phyloP scores from a whole-genome alignment of 2,113 vertebrate genomes.

The Helogale parvula region DNA sequence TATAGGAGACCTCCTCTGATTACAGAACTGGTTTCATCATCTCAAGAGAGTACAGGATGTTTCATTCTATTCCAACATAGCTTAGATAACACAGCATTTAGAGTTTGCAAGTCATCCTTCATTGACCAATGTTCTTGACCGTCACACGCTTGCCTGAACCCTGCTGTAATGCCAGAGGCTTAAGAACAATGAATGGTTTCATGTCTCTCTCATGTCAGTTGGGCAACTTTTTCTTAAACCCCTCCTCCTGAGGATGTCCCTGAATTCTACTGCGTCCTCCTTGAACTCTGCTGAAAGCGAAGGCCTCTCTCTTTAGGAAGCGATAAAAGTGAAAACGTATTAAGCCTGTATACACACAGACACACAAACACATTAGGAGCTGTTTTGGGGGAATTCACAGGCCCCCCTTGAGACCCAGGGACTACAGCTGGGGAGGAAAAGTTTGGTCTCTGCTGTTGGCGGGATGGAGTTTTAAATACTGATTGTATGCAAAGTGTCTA shows the following conservation, averaged over 20 bases:
- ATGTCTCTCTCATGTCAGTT: neutral
- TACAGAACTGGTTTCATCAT: slow-evolving; percentile 60
- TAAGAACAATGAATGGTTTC: neutral
- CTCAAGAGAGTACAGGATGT: slow-evolving; percentile 40
- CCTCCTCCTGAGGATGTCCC: neutral
- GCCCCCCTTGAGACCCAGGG: neutral
- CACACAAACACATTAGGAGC: neutral
- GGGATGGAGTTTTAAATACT: neutral
- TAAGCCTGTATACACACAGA: neutral
- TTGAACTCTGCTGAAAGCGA: neutral
- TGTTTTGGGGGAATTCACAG: neutral
- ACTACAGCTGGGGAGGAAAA: neutral
- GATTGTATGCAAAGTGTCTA: neutral
- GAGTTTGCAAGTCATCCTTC: slow-evolving; percentile 59
- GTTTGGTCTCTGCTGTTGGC: neutral
- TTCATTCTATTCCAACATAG: slow-evolving; percentile 27
- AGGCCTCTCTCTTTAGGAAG: neutral
- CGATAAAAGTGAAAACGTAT: neutral
- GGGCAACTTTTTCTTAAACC: neutral
- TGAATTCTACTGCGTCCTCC: neutral
- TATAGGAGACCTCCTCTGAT: neutral
- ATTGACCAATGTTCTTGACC: slow-evolving; percentile 8
- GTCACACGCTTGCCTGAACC: neutral
- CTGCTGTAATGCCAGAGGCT: neutral
- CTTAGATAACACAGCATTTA: slow-evolving; percentile 62